phyloP scores from a whole-genome alignment of 2,113 vertebrate species.

The Chloroceryle aenea region DNA sequence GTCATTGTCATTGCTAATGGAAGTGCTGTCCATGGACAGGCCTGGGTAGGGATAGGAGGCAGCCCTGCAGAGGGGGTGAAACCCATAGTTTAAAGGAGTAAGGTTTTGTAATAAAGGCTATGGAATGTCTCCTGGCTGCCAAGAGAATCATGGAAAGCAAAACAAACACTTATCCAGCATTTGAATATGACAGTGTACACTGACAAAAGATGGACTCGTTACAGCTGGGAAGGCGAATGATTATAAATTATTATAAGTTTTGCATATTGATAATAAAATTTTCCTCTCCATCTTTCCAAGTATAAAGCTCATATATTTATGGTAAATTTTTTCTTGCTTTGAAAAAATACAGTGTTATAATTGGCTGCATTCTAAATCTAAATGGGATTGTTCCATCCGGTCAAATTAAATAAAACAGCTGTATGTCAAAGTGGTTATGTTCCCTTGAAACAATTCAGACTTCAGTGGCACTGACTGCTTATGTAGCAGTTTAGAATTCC shows the following conservation, averaged over 20 bases:
- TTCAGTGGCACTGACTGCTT: background rate
- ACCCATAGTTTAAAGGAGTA: background rate
- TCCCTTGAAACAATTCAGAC: background rate
- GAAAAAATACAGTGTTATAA: accelerated
- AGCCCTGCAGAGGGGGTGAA: background rate
- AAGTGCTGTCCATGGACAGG: background rate
- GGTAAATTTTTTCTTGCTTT: background rate
- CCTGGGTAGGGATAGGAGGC: background rate
- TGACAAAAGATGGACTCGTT: background rate
- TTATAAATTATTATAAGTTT: background rate
- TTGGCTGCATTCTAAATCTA: background rate
- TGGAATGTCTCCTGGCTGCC: background rate
- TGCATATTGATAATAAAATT: background rate
- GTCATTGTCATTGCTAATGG: background rate
- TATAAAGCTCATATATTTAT: background rate
- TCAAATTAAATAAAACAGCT: slow-evolving; percentile 2
- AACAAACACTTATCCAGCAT: background rate
- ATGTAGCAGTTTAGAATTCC: background rate
- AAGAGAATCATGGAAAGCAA: background rate
- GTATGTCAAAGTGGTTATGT: background rate
- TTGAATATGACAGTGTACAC: background rate
- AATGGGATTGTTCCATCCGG: background rate
- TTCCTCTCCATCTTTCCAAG: background rate
- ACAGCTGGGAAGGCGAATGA: background rate
- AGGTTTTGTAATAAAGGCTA: background rate